phyloP scores from a whole-genome alignment of 2,888 invertebrate genomes.

The Leuctra nigra region DNA sequence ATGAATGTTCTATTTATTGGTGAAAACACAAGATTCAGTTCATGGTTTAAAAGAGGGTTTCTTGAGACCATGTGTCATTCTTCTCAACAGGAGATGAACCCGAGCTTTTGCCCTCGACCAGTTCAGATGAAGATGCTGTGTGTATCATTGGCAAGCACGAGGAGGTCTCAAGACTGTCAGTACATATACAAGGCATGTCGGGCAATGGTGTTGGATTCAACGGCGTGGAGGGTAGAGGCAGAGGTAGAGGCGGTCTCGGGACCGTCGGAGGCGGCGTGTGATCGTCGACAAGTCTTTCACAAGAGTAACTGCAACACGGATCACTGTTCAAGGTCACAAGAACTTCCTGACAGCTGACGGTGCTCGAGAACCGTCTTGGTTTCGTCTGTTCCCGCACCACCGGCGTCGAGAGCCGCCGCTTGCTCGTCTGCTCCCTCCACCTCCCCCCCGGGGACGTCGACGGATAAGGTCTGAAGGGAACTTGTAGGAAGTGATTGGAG shows the following conservation, averaged over 20 bases:
- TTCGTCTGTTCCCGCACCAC: neutral
- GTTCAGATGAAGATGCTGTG: no score
- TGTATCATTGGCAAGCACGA: constrained; percentile 8
- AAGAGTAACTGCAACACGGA: neutral
- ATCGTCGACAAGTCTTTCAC: neutral
- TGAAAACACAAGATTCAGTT: neutral
- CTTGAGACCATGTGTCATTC: constrained; percentile 54
- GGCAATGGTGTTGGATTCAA: neutral
- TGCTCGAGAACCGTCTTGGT: neutral
- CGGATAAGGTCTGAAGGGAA: neutral
- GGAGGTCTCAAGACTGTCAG: neutral
- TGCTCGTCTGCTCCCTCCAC: neutral
- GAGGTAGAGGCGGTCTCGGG: constrained; percentile 36
- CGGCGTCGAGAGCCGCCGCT: constrained; percentile 29
- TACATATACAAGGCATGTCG: neutral
- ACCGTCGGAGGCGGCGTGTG: constrained; percentile 28
- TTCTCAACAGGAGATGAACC: no score
- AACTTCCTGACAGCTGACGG: no score
- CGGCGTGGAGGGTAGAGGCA: constrained; percentile 26
- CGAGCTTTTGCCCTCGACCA: no score
- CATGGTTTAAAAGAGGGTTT: constrained; percentile 64
- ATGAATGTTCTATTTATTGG: no score
- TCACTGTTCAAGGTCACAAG: no score
- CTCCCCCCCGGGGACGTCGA: constrained; percentile 4
- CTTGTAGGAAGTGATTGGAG: constrained; percentile 19